Evolutionary conservation across 2,888 invertebrate genomes (phyloP).

Genomic region (Ormia ochracea): DNA sequence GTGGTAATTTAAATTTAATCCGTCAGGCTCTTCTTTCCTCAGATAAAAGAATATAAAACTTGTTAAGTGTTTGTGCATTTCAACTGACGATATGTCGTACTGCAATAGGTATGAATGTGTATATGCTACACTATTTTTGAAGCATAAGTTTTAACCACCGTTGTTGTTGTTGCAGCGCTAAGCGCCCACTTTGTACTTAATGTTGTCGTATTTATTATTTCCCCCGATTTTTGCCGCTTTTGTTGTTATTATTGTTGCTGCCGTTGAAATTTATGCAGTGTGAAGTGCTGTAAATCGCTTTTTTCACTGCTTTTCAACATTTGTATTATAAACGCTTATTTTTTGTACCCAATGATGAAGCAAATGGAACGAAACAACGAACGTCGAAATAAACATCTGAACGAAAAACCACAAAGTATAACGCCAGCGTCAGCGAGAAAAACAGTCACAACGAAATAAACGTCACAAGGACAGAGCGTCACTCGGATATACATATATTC

Average conservation of each 20-base stretch:
- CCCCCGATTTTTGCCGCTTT: constrained; percentile 8
- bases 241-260: constrained; percentile 4
- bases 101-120: no score
- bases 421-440: background rate
- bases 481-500: background rate
- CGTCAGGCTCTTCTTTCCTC: no score
- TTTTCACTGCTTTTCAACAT: constrained; percentile 58
- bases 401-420: background rate
- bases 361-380: constrained; percentile 47
- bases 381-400: constrained; percentile 20
- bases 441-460: constrained; percentile 9
- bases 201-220: constrained; percentile 48
- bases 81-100: no score
- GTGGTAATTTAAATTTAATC: no score
- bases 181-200: constrained; percentile 58
- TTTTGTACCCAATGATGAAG: constrained; percentile 34
- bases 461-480: constrained; percentile 12
- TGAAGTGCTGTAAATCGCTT: constrained; percentile 65
- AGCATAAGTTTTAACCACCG: constrained; percentile 33
- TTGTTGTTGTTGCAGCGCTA: constrained; percentile 40
- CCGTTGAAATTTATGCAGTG: constrained; percentile 55
- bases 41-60: no score
- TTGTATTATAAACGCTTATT: constrained; percentile 45
- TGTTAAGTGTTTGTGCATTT: no score
- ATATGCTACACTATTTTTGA: background rate